Evolutionary conservation across 2,113 vertebrate species (phyloP), one percentile per base, ranked within the genome.

Genomic region (Saccopteryx leptura): DNA sequence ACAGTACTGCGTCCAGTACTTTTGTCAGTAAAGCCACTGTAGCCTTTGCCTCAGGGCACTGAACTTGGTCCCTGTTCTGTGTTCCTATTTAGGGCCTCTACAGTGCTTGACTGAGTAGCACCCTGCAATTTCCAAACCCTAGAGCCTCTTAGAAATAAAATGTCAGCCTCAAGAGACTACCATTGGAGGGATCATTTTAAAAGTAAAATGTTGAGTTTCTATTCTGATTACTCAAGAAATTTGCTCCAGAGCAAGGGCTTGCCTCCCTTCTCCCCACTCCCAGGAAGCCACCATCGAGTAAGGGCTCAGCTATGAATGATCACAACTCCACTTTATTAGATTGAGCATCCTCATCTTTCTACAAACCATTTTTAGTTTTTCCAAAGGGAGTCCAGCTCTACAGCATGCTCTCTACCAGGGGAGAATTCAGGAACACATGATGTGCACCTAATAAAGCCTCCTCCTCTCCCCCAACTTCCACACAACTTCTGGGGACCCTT

Each of bases 191-290:
- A 56, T 56, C 18, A 50, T 91, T 92, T 90, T 86, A 39, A 72
- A 94, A 82, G 60, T 61, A 94, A 80, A 89, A 79, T 46, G 24
- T 17, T 61, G 63, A 31, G 11, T n/a, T 95, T 81, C 58, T 80
- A 12, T 76, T 80, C 24, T 75, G 46, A 39, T 93, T 68, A 52
- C 26, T 81, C 63, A 48, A 78, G 61, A 80, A 79, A 82, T 63
- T 2, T 88, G 46, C n/a, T 88, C 60, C 23, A 81, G 76, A 61
- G 31, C 12, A 63, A 7, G 28, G 46, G 26, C n/a, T 28, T 56
- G n/a, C 23, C 26, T 80, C 33, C 52, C 19, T 33, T 75, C 61
- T 3, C 12, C 12, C 1, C 4, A 5, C 14, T 21, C 26, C 17
- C 50, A 14, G 17, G 33, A 75, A 71, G 60, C 8, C 52, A 56